These are phyloP conservation scores for Triplophysa dalaica DNA, from an alignment of 2,113 vertebrate species.

Conservation along the genomic window DNA sequence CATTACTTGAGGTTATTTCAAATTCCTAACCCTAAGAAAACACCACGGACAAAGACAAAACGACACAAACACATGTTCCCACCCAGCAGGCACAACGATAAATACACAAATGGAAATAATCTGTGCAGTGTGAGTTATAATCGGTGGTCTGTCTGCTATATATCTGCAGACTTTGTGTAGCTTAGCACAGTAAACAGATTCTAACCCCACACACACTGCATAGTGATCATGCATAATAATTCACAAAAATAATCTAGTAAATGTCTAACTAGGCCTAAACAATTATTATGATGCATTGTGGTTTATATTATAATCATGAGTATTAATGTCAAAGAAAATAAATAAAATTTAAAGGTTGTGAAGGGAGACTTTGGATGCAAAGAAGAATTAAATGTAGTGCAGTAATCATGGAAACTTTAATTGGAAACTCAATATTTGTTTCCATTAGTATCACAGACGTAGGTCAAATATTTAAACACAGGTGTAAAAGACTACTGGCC, in stretches of 20 bases:
- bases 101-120: neutral
- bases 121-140: neutral
- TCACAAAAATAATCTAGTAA: neutral
- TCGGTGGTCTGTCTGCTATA: neutral
- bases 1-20: neutral
- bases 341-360: no score
- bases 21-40: neutral
- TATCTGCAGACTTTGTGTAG: neutral
- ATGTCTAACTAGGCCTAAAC: neutral
- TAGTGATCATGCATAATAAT: neutral
- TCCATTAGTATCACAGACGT: no score
- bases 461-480: neutral
- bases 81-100: neutral
- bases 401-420: no score
- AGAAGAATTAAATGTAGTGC: no score
- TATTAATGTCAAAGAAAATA: no score
- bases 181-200: conserved; percentile 9
- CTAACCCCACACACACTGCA: neutral
- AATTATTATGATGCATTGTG: no score
- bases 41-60: neutral
- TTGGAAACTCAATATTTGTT: no score
- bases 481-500: neutral
- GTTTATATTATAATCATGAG: no score
- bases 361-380: no score
- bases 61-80: conserved; percentile 8